Conservation (phyloP, 1,140 invertebrate species). For the Thaumatotibia leucotreta region DNA sequence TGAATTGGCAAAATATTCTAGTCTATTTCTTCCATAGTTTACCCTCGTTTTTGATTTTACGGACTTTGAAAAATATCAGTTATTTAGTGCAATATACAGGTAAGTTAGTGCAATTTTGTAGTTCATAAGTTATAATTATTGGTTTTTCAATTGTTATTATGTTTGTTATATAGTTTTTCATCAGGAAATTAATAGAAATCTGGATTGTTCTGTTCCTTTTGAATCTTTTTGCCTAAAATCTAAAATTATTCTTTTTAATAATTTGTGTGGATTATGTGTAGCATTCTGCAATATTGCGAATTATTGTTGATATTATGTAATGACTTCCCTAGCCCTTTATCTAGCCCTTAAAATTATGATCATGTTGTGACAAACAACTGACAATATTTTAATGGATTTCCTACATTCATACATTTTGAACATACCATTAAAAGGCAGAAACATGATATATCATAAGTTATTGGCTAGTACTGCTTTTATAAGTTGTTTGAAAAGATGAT, state of each 20-base stretch:
- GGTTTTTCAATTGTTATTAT: neutral
- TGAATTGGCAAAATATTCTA: constrained; percentile 43
- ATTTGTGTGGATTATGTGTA: too few relatives aligned
- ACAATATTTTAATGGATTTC: too few relatives aligned
- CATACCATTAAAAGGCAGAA: too few relatives aligned
- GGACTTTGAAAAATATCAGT: constrained; percentile 30
- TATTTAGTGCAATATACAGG: constrained; percentile 22
- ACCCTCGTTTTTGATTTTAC: constrained; percentile 31
- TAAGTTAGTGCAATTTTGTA: neutral
- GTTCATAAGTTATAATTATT: neutral
- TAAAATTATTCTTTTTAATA: neutral
- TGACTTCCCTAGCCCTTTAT: too few relatives aligned
- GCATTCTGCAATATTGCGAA: too few relatives aligned
- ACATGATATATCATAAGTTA: too few relatives aligned
- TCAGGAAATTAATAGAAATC: neutral
- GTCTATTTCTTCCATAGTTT: constrained; percentile 50
- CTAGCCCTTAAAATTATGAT: too few relatives aligned
- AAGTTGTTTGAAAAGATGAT: too few relatives aligned
- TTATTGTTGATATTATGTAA: too few relatives aligned
- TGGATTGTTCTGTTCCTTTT: neutral
- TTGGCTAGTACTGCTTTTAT: too few relatives aligned
- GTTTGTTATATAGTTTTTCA: neutral
- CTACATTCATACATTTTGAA: too few relatives aligned
- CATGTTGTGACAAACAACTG: too few relatives aligned
- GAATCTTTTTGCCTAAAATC: neutral